Base-by-base conservation (phyloP, 2,797 vertebrate genomes). In the Oryzias dopingdopingensis region DNA sequence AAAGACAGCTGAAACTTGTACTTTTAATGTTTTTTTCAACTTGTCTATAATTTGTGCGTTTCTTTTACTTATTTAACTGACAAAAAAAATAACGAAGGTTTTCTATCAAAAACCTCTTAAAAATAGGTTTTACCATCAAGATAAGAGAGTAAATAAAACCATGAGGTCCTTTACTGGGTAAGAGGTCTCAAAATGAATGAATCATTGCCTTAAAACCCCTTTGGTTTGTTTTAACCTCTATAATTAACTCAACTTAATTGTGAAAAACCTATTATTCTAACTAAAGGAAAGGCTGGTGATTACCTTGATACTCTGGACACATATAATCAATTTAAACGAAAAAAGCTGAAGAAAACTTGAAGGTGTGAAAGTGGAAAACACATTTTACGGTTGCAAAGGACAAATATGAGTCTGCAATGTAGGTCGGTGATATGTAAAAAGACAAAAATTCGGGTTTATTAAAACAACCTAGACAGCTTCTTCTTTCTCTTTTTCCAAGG, bases 401-500 rank as follows among this genome's bases (percentile, higher is more conserved):
- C 59, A 69, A 74, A 8, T 78, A 79, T 77, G 62, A 52, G 42
- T 66, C 54, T 59, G 43, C 59, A 76, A 68, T 62, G 74, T 42
- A 48, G 57, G 70, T 60, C 55, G 70, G 66, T 72, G 75, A 80
- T 77, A 68, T 62, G 63, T 76, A 32, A 32, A 44, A 57, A 67
- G 65, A 73, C 58, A 72, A 68, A 83, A 85, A 82, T 82, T 89
- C 80, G 86, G 81, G 84, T 86, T 86, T 79, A 87, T 86, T 84
- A 86, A 86, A 87, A 81, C 80, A 81, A 89, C 82, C 83, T 76
- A 74, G 54, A 32, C 62, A 54, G 73, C 74, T 76, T 80, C 81
- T 85, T 85, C 77, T 72, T 59, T 59, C 72, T 63, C 45, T 41
- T 42, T 76, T 76, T 52, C 62, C 62, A 64, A 61, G 74, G 74